A percentile compares a stretch with the other conserved stretches of the same genome.
These are phyloP conservation scores for Athalia cordata DNA, from an alignment of 2,888 invertebrate genomes.

Conservation along the genomic window DNA sequence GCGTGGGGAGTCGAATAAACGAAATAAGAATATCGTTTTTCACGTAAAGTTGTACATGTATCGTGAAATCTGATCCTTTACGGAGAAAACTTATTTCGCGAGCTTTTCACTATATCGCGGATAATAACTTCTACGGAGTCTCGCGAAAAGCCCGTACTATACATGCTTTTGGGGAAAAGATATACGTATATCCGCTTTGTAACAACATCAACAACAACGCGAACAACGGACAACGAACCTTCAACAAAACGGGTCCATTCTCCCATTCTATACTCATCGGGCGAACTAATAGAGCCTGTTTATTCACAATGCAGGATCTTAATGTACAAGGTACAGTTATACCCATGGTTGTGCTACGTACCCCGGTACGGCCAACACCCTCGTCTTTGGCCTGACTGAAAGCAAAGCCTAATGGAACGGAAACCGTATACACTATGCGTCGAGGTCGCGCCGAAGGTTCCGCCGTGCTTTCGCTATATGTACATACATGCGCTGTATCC, in stretches of 20 bases:
- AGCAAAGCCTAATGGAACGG: constrained; percentile 48
- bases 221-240: constrained; percentile 13
- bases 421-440: constrained; percentile 28
- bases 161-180: not conserved
- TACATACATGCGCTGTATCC: not conserved
- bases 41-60: too few relatives aligned
- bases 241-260: constrained; percentile 37
- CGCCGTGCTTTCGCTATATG: too few relatives aligned
- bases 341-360: constrained; percentile 4
- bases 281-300: constrained; percentile 45
- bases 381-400: constrained; percentile 45
- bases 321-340: constrained; percentile 45
- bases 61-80: too few relatives aligned
- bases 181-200: constrained; percentile 21
- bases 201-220: constrained; percentile 19
- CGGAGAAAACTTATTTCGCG: too few relatives aligned
- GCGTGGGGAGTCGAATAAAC: too few relatives aligned
- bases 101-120: too few relatives aligned
- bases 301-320: constrained; percentile 48
- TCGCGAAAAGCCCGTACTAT: too few relatives aligned
- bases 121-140: too few relatives aligned
- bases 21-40: too few relatives aligned
- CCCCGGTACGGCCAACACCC: constrained; percentile 39
- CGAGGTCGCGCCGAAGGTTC: too few relatives aligned
- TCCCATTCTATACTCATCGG: constrained; percentile 4